Evolutionary conservation across 30 jellyfish, hydroid and myxozoan genomes (phyloP).

Genomic region (Chironex yamaguchii): DNA sequence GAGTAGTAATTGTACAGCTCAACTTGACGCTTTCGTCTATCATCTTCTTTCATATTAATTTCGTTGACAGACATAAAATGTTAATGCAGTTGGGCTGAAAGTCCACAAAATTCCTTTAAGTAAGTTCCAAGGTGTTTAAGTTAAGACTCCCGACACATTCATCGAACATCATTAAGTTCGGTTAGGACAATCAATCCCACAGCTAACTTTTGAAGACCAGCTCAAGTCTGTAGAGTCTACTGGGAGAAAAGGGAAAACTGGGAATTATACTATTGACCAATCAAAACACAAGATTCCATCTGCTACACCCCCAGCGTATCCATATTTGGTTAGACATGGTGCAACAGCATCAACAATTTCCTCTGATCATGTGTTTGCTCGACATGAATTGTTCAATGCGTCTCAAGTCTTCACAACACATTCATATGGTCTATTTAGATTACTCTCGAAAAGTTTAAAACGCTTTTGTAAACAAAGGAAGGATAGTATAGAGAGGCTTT

Average conservation of each 20-base stretch:
- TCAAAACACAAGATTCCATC: background rate
- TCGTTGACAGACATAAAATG: constrained; percentile 20
- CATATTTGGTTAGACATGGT: constrained; percentile 35
- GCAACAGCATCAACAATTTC: background rate
- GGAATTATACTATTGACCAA: constrained; percentile 9
- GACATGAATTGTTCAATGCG: no score
- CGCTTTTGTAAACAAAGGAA: no score
- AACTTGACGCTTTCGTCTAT: constrained; percentile 45
- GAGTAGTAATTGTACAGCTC: constrained; percentile 62
- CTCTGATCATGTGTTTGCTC: background rate
- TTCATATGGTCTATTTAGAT: no score
- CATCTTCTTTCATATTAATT: constrained; percentile 86
- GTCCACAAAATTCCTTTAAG: no score
- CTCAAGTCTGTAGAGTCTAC: no score
- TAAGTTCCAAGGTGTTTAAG: no score
- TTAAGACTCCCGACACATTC: no score
- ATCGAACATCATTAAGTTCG: background rate
- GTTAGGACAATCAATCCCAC: background rate
- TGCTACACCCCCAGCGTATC: constrained; percentile 75
- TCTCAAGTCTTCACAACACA: no score
- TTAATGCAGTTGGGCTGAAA: background rate
- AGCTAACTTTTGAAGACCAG: no score
- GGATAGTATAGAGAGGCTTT: no score
- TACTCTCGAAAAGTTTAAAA: no score
- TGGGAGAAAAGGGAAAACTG: background rate